A percentile compares a stretch with the other conserved stretches of the same genome.
Evolutionary conservation across 2,888 invertebrate genomes (phyloP).

Genomic region (Ophonus ardosiacus): DNA sequence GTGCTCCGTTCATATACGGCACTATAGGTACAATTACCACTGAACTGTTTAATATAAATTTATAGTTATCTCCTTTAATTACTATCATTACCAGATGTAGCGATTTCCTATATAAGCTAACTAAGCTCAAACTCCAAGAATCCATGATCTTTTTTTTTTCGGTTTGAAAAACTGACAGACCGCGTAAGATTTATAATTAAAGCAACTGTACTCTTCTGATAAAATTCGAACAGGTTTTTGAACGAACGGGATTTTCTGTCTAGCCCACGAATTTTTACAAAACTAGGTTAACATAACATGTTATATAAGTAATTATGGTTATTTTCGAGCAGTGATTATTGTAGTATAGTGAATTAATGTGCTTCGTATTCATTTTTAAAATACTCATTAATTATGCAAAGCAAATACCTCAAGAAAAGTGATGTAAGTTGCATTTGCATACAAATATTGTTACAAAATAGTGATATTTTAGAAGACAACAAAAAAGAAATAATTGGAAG

Average conservation of each 20-base stretch:
- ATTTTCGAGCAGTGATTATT: not conserved
- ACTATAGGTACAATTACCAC: not conserved
- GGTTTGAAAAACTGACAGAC: not conserved
- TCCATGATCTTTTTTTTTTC: not conserved
- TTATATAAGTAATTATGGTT: slow-evolving; percentile 10
- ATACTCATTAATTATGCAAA: not conserved
- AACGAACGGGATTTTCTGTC: slow-evolving; percentile 25
- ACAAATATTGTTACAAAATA: not conserved
- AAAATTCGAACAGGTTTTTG: slow-evolving; percentile 30
- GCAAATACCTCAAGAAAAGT: not conserved
- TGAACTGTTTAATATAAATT: not conserved
- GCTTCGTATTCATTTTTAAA: not conserved
- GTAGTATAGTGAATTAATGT: not conserved
- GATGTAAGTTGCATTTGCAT: not conserved
- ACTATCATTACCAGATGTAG: not conserved
- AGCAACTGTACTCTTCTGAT: slow-evolving; percentile 18
- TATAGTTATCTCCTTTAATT: not conserved
- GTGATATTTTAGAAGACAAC: no score
- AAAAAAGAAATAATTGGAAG: no score
- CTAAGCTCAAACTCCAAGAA: not conserved
- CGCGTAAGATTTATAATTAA: slow-evolving; percentile 31
- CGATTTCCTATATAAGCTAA: not conserved
- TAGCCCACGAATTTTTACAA: slow-evolving; percentile 32
- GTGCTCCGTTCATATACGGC: not conserved
- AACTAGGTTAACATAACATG: slow-evolving; percentile 14